phyloP scores from a whole-genome alignment of 2,113 vertebrate species.

The Spermophilus dauricus region DNA sequence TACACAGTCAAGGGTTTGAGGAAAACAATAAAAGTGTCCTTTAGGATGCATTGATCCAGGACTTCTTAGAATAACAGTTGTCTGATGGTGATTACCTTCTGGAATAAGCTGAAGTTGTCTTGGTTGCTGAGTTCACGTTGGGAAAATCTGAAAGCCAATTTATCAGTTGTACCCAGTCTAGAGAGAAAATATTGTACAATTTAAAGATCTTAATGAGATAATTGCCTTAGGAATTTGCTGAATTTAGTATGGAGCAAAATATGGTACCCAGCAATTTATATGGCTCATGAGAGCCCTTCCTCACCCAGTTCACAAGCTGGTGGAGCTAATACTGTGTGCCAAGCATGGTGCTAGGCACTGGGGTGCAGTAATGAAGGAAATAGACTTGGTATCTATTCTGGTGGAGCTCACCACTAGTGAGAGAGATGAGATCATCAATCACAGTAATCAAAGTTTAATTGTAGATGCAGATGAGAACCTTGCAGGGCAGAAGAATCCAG shows the following conservation, averaged over 20 bases:
- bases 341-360: neutral
- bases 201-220: neutral
- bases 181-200: neutral
- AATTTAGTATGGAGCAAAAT: neutral
- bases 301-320: neutral
- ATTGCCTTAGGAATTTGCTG: neutral
- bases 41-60: neutral
- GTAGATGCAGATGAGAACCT: neutral
- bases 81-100: neutral
- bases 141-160: neutral
- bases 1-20: neutral
- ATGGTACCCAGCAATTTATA: neutral
- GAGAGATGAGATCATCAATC: neutral
- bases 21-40: slow-evolving; percentile 23
- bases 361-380: neutral
- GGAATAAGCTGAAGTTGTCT: slow-evolving; percentile 30
- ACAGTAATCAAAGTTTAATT: neutral
- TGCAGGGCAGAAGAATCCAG: neutral
- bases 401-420: neutral
- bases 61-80: neutral
- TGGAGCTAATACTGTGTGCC: neutral
- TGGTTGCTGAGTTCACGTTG: slow-evolving; percentile 2
- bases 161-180: neutral
- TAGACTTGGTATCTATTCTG: neutral
- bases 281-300: neutral